A percentile compares a stretch with the other conserved stretches of the same genome.
phyloP scores from a whole-genome alignment of 1,140 invertebrate genomes.

The Drosophila chauvacae region DNA sequence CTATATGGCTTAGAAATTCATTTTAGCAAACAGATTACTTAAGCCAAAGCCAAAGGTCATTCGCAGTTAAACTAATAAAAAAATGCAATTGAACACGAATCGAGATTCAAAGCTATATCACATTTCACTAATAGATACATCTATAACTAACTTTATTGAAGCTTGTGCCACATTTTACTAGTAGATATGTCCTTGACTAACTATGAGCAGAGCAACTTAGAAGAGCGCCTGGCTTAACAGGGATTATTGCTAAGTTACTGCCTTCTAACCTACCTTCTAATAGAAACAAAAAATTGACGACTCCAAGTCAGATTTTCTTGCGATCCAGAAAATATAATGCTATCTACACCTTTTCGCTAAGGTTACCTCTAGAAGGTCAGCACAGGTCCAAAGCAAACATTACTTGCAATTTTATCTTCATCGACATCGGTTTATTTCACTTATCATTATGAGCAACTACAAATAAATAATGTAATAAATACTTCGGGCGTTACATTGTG shows the following conservation, averaged over 20 bases:
- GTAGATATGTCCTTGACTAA: too few species aligned
- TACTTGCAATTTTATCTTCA: constrained; percentile 22
- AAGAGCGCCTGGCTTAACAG: too few species aligned
- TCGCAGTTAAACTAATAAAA: background rate
- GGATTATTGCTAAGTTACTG: too few species aligned
- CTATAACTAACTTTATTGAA: too few species aligned
- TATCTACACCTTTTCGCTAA: background rate
- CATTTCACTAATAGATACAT: too few species aligned
- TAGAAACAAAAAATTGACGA: background rate
- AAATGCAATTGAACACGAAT: too few species aligned
- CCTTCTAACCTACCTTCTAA: background rate
- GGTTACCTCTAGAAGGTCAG: background rate
- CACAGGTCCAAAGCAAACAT: constrained; percentile 7
- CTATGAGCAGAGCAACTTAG: too few species aligned
- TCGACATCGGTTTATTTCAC: constrained; percentile 30
- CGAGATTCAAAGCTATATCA: too few species aligned
- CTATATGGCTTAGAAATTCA: too few species aligned
- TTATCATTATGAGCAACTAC: constrained; percentile 34
- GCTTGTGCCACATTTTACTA: too few species aligned
- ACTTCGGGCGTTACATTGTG: constrained; percentile 42
- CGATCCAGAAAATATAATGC: background rate
- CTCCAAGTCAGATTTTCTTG: background rate
- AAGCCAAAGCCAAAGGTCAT: background rate
- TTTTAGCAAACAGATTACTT: too few species aligned
- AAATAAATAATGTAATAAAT: constrained; percentile 53